Evolutionary conservation across 2,113 vertebrate genomes (phyloP), one percentile per base, ranked within the genome.

Genomic region (Percopsis transmontana): DNA sequence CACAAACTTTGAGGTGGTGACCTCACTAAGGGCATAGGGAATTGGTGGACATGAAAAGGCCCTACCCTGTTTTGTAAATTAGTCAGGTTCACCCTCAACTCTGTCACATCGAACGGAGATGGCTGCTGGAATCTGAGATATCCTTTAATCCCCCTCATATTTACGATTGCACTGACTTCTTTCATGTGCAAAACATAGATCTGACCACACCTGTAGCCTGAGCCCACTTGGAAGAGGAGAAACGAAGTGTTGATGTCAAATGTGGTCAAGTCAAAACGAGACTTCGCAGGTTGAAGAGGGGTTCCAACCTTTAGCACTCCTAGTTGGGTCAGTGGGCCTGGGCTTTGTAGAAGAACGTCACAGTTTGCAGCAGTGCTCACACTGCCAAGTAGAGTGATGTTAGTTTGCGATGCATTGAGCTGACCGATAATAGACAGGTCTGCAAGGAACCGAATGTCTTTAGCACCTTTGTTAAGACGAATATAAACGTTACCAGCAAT

Each of bases 71-170:
- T 51, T 23, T 63, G 23, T 24, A 93, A 80, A 53, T 91, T 90
- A 1, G 66, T 82, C 60, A 94, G 70, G 63, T 91, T 90, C 10
- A 93, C 50, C 1, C 5, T 73, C 9, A 93, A 2, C 44, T 82
- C 56, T 13, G 93, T 94, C 3, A 75, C 53, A 23, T 93, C 90
- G 64, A 94, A 94, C 0, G 91, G 91, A 9, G 93, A 94, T 23
- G 63, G 27, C 74, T 94, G 93, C 2, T 1, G 60, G 67, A 94
- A 93, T 14, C 14, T 63, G 20, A 93, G 67, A 40, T 62, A 74
- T 23, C 93, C 93, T 62, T 76, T 89, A 39, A 92, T 84, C 8
- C 87, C 91, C 61, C 52, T 81, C 93, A 94, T 94, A 68, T 87
- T 85, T 14, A 94, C 20, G 1, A 66, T 45, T 7, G 93, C 89